phyloP scores from a whole-genome alignment of 2,797 vertebrate genomes.

The Paratrypauchen microcephalus region DNA sequence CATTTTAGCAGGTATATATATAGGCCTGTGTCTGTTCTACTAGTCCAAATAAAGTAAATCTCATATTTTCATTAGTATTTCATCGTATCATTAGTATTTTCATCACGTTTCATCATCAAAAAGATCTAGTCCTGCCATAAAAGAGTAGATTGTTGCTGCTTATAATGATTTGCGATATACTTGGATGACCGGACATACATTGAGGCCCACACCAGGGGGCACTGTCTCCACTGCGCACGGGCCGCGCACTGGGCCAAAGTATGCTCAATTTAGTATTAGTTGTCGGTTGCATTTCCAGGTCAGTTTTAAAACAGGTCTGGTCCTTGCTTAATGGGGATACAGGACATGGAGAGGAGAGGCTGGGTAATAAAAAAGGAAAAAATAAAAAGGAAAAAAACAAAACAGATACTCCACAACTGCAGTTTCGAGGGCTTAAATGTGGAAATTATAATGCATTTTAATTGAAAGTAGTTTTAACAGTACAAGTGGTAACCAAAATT shows the following conservation, averaged over 20 bases:
- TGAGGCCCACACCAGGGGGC: constrained; percentile 75
- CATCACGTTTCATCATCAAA: neutral
- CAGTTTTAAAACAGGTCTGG: constrained; percentile 67
- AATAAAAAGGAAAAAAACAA: neutral
- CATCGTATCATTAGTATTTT: constrained; percentile 2
- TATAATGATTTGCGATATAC: constrained; percentile 47
- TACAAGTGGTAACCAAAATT: neutral
- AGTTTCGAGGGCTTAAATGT: neutral
- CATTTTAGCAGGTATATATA: neutral
- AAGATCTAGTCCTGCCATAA: constrained; percentile 29
- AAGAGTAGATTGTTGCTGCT: constrained; percentile 5
- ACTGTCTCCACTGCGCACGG: constrained; percentile 76
- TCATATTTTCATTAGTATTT: neutral
- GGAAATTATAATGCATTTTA: neutral
- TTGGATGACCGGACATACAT: constrained; percentile 57
- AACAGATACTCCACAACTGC: neutral
- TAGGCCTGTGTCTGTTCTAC: neutral
- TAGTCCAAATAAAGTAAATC: neutral
- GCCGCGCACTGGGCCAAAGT: constrained; percentile 32
- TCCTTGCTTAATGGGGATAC: constrained; percentile 62
- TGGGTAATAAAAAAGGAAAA: too few relatives aligned
- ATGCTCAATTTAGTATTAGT: constrained; percentile 40
- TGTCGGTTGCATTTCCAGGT: constrained; percentile 53
- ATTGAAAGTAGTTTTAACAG: neutral
- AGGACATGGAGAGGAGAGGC: constrained; percentile 54